Evolutionary conservation across 1,140 invertebrate species (phyloP), one percentile per base, ranked within the genome.

Genomic region (Ceratina calcarata): DNA sequence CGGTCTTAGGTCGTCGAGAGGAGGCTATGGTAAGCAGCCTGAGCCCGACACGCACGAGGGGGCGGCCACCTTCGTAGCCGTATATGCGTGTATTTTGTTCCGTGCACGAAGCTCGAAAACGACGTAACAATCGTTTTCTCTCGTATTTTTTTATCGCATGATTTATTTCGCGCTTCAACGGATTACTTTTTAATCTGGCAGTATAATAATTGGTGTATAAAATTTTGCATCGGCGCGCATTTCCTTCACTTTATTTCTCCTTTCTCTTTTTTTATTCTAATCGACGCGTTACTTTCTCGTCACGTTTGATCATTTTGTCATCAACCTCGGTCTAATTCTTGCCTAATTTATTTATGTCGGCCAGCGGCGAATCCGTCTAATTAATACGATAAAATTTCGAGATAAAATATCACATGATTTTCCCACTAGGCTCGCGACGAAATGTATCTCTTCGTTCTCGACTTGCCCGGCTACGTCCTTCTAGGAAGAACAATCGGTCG

Each of bases 381-480:
- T 71, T 84, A 58, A 89, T 88, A 85, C 87, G 86, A 88, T 89
- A 90, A 73, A 87, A 88, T 91, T 91, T 88, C 87, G 85, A 88
- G 85, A 89, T 82, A 89, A 87, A 89, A 91, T 91, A 91, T 91
- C 90, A 92, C 91, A 92, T 45, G 37, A 45, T 45, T 91, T 90
- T 91, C 85, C 84, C 88, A 88, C 80, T 87, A 72, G 57, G 81
- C 86, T 87, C 69, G 76, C 77, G 71, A 73, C 85, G 69, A 82
- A 70, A 57, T 18, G 24, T 66, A 45, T 45, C 0, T 45, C 37
- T 82, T 70, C 78, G 55, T 74, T 70, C 24, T 16, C 57, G 60
- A 74, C 65, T 55, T 85, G 66, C 78, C 62, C 66, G 80, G 53
- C 70, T 69, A 69, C 83, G 75, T 85, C 78, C 75, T 55, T 75